Evolutionary conservation across 2,797 vertebrate genomes (phyloP).

Genomic region (Trachops cirrhosus): DNA sequence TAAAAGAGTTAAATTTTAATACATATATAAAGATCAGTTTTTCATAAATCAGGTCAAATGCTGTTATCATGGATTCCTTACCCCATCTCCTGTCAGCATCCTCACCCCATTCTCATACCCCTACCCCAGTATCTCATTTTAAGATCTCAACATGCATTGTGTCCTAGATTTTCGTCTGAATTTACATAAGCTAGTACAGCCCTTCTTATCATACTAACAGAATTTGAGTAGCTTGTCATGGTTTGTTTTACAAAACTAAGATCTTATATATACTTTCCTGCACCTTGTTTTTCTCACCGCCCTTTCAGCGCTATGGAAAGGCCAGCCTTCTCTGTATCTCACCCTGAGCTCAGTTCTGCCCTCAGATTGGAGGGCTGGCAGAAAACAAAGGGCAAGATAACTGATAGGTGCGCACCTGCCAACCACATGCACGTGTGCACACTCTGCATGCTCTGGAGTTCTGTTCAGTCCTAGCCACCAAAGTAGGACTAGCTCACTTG

Average conservation of each 20-base stretch:
- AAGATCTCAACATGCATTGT: background rate
- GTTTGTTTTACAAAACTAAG: background rate
- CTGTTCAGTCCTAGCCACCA: background rate
- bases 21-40: background rate
- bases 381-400: background rate
- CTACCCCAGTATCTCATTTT: background rate
- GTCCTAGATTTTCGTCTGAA: background rate
- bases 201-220: background rate
- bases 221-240: background rate
- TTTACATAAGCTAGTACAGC: background rate
- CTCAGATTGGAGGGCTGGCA: background rate
- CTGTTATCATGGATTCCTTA: background rate
- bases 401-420: background rate
- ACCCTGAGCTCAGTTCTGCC: background rate
- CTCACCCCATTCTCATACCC: background rate
- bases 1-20: background rate
- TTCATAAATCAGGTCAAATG: background rate
- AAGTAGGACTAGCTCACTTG: background rate
- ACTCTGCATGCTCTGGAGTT: background rate
- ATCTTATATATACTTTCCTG: background rate
- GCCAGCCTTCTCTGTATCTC: background rate
- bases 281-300: background rate
- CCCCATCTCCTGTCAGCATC: background rate
- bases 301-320: background rate
- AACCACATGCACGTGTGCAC: background rate